phyloP scores from a whole-genome alignment of 2,113 vertebrate genomes.

The Saguinus midas region DNA sequence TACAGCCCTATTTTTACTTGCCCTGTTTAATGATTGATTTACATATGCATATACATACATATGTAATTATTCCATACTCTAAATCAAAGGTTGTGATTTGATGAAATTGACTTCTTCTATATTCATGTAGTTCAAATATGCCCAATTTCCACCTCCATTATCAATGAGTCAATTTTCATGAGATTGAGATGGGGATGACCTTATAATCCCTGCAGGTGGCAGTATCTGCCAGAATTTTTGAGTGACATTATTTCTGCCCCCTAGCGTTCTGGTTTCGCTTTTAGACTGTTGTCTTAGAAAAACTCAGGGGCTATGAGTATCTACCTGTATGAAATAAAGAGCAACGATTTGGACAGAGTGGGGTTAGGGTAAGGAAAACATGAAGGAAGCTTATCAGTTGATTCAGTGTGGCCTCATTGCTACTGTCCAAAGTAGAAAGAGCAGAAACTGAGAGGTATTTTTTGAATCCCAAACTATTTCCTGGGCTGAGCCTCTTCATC shows the following conservation, averaged over 20 bases:
- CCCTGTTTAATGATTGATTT: not conserved
- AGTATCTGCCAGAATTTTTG: conserved; percentile 44
- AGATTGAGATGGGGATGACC: not conserved
- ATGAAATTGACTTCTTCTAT: not conserved
- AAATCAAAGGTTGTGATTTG: not conserved
- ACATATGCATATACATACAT: no score
- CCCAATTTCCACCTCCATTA: not conserved
- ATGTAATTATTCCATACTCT: not conserved
- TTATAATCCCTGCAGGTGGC: conserved; percentile 57
- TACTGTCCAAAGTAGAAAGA: not conserved
- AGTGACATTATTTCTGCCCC: not conserved
- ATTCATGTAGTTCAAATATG: not conserved
- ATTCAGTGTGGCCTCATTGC: not conserved
- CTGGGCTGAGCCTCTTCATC: not conserved
- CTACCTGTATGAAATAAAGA: not conserved
- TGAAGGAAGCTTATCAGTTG: not conserved
- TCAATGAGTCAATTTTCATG: not conserved
- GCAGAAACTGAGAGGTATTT: not conserved
- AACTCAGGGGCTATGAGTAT: not conserved
- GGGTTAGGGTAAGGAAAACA: not conserved
- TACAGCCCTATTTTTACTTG: not conserved
- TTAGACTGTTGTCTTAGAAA: not conserved
- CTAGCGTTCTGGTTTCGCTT: not conserved
- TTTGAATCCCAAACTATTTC: not conserved
- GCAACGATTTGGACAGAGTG: not conserved